Conservation (phyloP, 1,140 invertebrate species). For the Hylaeus anthracinus region DNA sequence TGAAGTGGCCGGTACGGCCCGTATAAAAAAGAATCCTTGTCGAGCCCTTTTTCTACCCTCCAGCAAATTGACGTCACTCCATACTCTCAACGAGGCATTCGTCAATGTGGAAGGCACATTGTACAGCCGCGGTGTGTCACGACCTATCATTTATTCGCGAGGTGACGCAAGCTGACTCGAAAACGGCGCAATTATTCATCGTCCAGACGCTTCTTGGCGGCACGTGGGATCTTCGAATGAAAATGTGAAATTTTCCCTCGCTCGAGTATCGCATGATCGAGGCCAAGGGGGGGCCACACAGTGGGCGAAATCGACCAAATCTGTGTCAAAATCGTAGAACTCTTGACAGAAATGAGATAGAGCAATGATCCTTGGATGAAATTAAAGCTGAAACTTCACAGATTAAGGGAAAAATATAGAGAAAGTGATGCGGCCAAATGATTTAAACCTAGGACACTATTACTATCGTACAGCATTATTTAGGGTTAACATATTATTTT, state of each 20-base stretch:
- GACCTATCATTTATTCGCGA: conserved; percentile 32
- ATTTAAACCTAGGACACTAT: too few species aligned
- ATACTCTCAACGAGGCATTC: conserved; percentile 19
- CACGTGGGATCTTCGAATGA: neutral
- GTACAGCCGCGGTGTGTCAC: conserved; percentile 10
- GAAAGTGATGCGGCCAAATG: too few species aligned
- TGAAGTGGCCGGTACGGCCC: conserved; percentile 15
- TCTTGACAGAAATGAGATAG: too few species aligned
- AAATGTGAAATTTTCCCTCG: conserved; percentile 8
- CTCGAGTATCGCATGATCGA: neutral
- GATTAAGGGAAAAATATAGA: too few species aligned
- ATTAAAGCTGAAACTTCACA: too few species aligned
- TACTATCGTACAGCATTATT: too few species aligned
- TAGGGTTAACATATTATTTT: too few species aligned
- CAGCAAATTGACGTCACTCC: conserved; percentile 35
- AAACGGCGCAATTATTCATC: conserved; percentile 26
- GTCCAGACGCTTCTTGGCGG: neutral
- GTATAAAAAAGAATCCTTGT: conserved; percentile 10
- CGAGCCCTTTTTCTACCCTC: conserved; percentile 33
- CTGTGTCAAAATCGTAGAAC: too few species aligned
- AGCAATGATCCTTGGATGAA: too few species aligned
- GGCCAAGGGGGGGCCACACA: neutral
- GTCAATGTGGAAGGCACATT: conserved; percentile 20
- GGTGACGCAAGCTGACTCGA: conserved; percentile 21
- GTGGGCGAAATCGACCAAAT: too few species aligned